Evolutionary conservation across 2,113 vertebrate genomes (phyloP).

Genomic region (Gavialis gangeticus): DNA sequence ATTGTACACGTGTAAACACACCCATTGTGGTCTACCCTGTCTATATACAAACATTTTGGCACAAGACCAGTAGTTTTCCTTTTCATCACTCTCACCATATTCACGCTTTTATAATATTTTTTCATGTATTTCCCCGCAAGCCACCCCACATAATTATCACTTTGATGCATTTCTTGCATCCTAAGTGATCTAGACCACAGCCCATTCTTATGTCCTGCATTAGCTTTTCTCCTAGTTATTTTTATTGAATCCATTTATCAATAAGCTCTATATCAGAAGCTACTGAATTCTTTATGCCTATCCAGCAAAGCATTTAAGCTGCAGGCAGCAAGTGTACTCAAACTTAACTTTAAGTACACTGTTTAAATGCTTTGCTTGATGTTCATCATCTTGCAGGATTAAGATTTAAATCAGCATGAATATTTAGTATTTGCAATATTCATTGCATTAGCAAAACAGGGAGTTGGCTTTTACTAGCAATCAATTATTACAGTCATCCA

Average conservation of each 20-base stretch:
- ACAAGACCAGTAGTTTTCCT: not conserved
- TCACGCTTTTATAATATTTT: rapidly evolving
- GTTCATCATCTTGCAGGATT: not conserved
- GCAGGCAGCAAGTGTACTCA: not conserved
- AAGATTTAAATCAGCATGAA: not conserved
- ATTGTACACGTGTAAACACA: not conserved
- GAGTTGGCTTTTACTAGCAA: too few relatives aligned
- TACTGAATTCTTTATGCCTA: not conserved
- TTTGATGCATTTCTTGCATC: too few relatives aligned
- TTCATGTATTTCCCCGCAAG: not conserved
- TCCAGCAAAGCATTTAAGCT: not conserved
- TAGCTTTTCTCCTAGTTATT: not conserved
- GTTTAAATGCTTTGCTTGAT: not conserved
- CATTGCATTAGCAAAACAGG: not conserved
- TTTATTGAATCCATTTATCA: not conserved
- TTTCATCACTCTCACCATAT: not conserved
- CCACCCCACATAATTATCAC: not conserved
- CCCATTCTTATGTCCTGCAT: not conserved
- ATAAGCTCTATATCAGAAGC: not conserved
- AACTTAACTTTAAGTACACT: not conserved
- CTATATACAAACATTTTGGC: not conserved
- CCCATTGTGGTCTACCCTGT: not conserved
- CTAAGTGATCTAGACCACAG: not conserved
- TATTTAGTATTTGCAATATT: not conserved
- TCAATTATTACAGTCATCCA: too few relatives aligned